Evolutionary conservation across 2,888 invertebrate species (phyloP).

Genomic region (Ariolimax columbianus): DNA sequence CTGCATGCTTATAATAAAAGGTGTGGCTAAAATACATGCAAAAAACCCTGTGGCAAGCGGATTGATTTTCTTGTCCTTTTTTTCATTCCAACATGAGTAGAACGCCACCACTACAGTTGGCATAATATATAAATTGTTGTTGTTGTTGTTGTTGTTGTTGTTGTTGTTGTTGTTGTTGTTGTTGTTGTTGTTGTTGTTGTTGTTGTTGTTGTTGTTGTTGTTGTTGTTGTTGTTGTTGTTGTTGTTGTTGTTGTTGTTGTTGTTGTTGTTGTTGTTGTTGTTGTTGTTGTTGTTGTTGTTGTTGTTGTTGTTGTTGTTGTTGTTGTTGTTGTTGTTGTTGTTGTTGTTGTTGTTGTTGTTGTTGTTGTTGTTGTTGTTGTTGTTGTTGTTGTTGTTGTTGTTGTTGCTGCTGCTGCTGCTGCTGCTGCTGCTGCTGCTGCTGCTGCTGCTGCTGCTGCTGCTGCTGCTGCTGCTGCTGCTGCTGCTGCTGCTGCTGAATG

Average conservation of each 20-base stretch:
- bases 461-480: not conserved
- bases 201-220: not conserved
- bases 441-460: not conserved
- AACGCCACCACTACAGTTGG: no score
- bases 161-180: not conserved
- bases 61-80: no score
- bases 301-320: not conserved
- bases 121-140: no score
- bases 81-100: no score
- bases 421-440: not conserved
- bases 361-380: not conserved
- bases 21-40: no score
- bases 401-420: not conserved
- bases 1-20: no score
- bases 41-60: no score
- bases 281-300: not conserved
- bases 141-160: not conserved
- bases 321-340: not conserved
- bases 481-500: no score
- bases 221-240: not conserved
- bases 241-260: not conserved
- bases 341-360: not conserved
- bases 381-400: not conserved
- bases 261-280: no score
- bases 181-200: not conserved